These are phyloP conservation scores for Scaptomyza reducta DNA, from an alignment of 2,888 invertebrate genomes.

Conservation along the genomic window DNA sequence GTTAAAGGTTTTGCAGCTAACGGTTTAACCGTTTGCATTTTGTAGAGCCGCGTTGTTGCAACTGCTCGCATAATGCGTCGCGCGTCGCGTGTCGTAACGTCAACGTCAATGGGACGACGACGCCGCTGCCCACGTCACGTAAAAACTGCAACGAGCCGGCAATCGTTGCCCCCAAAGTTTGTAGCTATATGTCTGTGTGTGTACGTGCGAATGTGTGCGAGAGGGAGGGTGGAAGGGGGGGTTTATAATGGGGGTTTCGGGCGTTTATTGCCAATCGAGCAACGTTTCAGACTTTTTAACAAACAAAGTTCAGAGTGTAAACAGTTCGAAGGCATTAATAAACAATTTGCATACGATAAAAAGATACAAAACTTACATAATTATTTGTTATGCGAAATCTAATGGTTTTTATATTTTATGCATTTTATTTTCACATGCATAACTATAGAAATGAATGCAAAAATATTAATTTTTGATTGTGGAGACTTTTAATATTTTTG, in stretches of 20 bases:
- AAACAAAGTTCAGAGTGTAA: constrained; percentile 22
- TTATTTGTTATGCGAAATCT: not conserved
- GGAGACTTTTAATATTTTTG: not conserved
- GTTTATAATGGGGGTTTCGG: too few species aligned
- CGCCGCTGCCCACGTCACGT: constrained; percentile 54
- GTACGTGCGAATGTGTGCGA: not conserved
- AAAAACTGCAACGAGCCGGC: constrained; percentile 58
- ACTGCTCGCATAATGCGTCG: constrained; percentile 64
- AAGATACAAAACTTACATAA: constrained; percentile 14
- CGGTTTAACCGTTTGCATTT: constrained; percentile 50
- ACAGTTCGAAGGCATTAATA: not conserved
- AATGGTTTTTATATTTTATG: not conserved
- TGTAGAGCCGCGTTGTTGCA: constrained; percentile 34
- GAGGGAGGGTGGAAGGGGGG: too few species aligned
- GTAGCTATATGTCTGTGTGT: not conserved
- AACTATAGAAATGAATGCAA: not conserved
- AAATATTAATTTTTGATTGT: not conserved
- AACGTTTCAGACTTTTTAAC: constrained; percentile 13
- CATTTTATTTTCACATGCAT: not conserved
- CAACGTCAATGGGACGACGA: constrained; percentile 25
- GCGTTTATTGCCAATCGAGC: constrained; percentile 18
- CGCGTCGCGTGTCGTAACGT: constrained; percentile 67
- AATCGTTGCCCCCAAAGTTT: constrained; percentile 14
- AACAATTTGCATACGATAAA: constrained; percentile 1
- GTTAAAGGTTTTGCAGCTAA: constrained; percentile 52